phyloP scores from a whole-genome alignment of 2,888 invertebrate species.

The Aplocera efformata region DNA sequence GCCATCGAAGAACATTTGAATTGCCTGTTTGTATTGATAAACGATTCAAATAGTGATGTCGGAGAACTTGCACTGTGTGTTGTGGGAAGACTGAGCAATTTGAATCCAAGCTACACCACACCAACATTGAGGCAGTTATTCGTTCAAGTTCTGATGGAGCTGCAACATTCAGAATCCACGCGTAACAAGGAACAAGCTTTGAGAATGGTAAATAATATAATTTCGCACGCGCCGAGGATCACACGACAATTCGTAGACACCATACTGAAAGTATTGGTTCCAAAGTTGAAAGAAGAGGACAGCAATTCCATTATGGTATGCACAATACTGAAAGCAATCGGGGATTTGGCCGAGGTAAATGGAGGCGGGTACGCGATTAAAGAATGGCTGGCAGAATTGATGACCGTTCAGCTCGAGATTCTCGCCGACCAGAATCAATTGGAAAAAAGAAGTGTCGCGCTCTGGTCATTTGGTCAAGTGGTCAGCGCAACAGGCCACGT shows the following conservation, averaged over 20 bases:
- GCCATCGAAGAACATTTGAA: conserved; percentile 97
- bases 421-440: conserved; percentile 96
- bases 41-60: conserved; percentile 98
- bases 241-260: conserved; percentile 98
- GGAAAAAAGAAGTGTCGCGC: conserved; percentile 95
- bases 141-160: conserved; percentile 94
- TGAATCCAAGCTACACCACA: conserved; percentile 99
- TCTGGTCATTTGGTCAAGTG: conserved; percentile 97
- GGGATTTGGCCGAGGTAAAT: conserved; percentile 96
- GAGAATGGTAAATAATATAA: conserved; percentile 95
- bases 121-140: conserved; percentile 95
- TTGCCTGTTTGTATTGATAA: conserved; percentile 94
- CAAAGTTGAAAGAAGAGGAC: conserved; percentile 93
- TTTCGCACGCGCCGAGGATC: conserved; percentile 95
- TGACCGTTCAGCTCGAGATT: conserved; percentile 94
- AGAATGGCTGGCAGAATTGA: conserved; percentile 92
- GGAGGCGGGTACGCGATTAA: conserved; percentile 92
- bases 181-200: conserved; percentile 98
- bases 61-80: conserved; percentile 95
- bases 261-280: conserved; percentile 92
- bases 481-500: conserved; percentile 98
- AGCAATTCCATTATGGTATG: conserved; percentile 95
- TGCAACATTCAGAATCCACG: conserved; percentile 97
- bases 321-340: conserved; percentile 94
- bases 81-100: conserved; percentile 93